These are phyloP conservation scores for Bovichtus diacanthus DNA, from an alignment of 2,797 vertebrate genomes.

Conservation along the genomic window DNA sequence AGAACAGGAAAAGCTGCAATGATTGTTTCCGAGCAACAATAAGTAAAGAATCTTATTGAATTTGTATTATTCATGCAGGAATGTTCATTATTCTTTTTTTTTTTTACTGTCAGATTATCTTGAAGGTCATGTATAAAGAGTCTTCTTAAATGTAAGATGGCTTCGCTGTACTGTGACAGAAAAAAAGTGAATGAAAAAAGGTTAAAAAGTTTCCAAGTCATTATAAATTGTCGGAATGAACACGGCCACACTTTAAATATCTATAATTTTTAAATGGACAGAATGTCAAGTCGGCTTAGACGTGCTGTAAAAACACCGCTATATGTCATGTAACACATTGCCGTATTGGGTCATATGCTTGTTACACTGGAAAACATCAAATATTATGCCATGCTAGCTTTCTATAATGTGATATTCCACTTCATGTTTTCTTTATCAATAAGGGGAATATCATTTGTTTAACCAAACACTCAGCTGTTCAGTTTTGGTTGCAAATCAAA, in stretches of 20 bases:
- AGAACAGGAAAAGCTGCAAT: conserved; percentile 69
- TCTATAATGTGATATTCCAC: conserved; percentile 3
- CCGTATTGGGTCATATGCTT: background rate
- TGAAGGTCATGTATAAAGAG: background rate
- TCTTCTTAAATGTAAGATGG: background rate
- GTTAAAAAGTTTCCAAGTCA: background rate
- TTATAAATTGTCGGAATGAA: background rate
- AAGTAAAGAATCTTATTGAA: conserved; percentile 74
- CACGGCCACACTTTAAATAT: background rate
- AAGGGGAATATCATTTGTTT: conserved; percentile 57
- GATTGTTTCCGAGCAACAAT: conserved; percentile 61
- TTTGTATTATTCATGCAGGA: conserved; percentile 71
- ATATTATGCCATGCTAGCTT: background rate
- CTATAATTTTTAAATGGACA: background rate
- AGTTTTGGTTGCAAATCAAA: conserved; percentile 85
- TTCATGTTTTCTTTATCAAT: conserved; percentile 51
- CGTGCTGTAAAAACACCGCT: background rate
- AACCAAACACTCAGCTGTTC: conserved; percentile 79
- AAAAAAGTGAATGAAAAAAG: background rate
- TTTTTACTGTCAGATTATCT: conserved; percentile 20
- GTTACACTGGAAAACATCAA: background rate
- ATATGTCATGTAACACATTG: background rate
- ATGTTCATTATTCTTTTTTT: conserved; percentile 44
- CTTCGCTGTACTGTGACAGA: background rate
- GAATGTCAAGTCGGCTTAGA: background rate